Evolutionary conservation across 2,797 vertebrate genomes (phyloP).

Genomic region (Cyprinella venusta): DNA sequence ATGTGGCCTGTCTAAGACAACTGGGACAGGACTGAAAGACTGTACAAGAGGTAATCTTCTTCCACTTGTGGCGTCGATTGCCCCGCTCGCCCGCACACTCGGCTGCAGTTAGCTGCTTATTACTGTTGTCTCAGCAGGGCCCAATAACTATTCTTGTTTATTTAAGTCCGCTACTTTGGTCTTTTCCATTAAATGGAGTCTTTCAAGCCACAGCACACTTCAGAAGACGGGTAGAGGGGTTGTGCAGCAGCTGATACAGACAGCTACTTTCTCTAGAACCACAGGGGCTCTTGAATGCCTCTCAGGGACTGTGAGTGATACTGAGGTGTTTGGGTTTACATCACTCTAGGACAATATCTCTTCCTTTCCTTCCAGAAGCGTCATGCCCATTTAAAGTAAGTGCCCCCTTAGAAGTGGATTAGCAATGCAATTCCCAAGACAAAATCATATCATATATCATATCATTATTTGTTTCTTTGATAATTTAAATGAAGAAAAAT

Average conservation of each 20-base stretch:
- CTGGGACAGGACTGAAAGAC: slow-evolving; percentile 26
- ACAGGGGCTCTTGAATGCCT: slow-evolving; percentile 31
- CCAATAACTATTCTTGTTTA: slow-evolving; percentile 45
- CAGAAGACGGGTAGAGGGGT: slow-evolving; percentile 28
- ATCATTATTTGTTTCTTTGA: background rate
- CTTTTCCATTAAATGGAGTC: slow-evolving; percentile 36
- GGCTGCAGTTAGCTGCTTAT: slow-evolving; percentile 34
- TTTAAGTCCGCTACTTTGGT: slow-evolving; percentile 40
- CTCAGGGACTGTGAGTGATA: slow-evolving; percentile 22
- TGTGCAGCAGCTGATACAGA: slow-evolving; percentile 39
- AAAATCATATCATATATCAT: background rate
- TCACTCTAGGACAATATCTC: slow-evolving; percentile 14
- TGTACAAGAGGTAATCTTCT: slow-evolving; percentile 40
- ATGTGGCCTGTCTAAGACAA: slow-evolving; percentile 38
- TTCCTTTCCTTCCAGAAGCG: background rate
- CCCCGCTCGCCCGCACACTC: background rate
- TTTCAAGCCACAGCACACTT: slow-evolving; percentile 11
- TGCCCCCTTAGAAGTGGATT: background rate
- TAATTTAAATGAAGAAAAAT: background rate
- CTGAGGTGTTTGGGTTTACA: slow-evolving; percentile 27
- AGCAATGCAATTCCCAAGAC: background rate
- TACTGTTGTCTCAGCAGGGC: slow-evolving; percentile 30
- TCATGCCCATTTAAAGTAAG: background rate
- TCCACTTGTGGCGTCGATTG: background rate
- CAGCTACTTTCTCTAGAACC: slow-evolving; percentile 31